Evolutionary conservation across 1,140 invertebrate genomes (phyloP).

Genomic region (Stegodyphus mimosarum): DNA sequence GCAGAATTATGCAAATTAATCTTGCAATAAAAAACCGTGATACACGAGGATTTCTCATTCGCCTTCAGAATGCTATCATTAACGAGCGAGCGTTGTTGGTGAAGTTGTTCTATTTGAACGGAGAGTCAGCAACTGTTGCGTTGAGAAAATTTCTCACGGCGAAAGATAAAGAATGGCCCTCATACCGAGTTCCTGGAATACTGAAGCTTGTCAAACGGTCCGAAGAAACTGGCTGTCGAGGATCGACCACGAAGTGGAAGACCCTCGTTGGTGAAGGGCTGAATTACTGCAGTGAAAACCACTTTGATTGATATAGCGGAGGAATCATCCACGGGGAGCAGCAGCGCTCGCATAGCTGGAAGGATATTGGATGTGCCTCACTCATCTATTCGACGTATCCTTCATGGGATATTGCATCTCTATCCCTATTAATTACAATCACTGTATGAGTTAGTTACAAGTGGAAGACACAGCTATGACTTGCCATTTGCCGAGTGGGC

Average conservation of each 20-base stretch:
- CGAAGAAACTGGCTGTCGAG: background rate
- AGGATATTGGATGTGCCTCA: background rate
- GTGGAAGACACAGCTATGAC: background rate
- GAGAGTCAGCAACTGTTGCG: too few species aligned
- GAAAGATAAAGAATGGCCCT: background rate
- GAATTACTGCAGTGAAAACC: background rate
- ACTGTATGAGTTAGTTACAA: background rate
- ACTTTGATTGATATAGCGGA: background rate
- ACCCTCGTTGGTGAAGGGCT: too few species aligned
- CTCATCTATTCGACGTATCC: background rate
- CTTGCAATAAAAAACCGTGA: too few species aligned
- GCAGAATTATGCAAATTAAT: too few species aligned
- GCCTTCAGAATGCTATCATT: too few species aligned
- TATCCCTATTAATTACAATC: background rate
- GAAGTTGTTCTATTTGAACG: too few species aligned
- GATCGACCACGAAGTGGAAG: background rate
- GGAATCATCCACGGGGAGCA: background rate
- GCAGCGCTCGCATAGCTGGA: background rate
- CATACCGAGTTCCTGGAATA: background rate
- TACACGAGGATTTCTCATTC: too few species aligned
- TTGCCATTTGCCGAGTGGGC: background rate
- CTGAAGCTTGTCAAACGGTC: background rate
- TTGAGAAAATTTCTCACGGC: background rate
- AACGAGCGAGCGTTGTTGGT: too few species aligned
- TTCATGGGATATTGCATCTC: background rate